Evolutionary conservation across 2,888 invertebrate genomes (phyloP), one percentile per base, ranked within the genome.

Genomic region (Ophioninae sp.): DNA sequence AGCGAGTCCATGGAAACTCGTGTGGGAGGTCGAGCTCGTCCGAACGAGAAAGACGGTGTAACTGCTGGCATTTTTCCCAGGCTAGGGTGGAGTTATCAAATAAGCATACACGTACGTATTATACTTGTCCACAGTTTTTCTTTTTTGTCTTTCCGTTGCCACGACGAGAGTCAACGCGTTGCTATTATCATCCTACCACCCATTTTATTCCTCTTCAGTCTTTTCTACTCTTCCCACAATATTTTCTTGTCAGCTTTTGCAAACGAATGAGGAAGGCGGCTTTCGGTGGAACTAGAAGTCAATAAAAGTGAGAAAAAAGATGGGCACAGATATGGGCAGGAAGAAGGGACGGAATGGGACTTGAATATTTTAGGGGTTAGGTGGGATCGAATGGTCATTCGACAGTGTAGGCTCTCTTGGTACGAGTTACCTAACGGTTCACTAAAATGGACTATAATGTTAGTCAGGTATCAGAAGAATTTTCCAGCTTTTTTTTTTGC

Each of bases 181-280:
- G 41, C 65, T 20, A 56, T 51, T 39, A 30, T 72, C 74, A 74
- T 30, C 41, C 68, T 51, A 39, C 23, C 61, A 30, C 20, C 44
- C 41, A 79, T 73, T 72, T 79, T 74, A 44, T 23, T 65, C 41
- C 67, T 59, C 64, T 64, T 44, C 69, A 37, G 76, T 79, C 76
- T 79, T 69, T 74, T 73, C 30, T 58, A 39, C 23, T 13, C 23
- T 37, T 20, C 51, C 69, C 9, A 51, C 77, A 72, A 51, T 72
- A 56, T 65, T 59, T 64, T 64, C 56, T 23, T 17, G 59, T 51
- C 20, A 10, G 41, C 67, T 51, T 64, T 88, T 87, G 87, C 86
- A 86, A 89, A 89, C 88, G 88, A 90, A 90, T 88, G 88, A 90
- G 90, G 89, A 90, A 90, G 88, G 84, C 79, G 82, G 81, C 81